Conservation (phyloP, 2,888 invertebrate species). For the Drosophila diplacantha region DNA sequence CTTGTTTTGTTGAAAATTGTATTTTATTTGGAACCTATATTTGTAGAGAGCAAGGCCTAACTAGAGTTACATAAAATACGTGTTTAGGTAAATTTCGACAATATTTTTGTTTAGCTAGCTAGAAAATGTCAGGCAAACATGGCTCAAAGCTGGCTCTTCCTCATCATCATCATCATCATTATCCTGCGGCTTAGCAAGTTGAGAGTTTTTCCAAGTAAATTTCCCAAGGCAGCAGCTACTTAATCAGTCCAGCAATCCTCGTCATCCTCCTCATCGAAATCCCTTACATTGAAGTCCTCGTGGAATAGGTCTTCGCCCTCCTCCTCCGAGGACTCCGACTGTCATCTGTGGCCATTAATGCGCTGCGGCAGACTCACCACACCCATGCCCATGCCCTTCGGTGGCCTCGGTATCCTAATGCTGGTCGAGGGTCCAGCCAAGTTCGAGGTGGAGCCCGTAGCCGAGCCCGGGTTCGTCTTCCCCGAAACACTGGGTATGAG, state of each 20-base stretch:
- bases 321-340: conserved; percentile 77
- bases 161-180: background rate
- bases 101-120: conserved; percentile 37
- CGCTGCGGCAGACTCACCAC: conserved; percentile 72
- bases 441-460: conserved; percentile 31
- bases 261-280: conserved; percentile 69
- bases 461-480: conserved; percentile 51
- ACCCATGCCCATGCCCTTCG: conserved; percentile 71
- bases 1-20: conserved; percentile 18
- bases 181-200: conserved; percentile 23
- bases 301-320: conserved; percentile 76
- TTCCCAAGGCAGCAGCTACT: conserved; percentile 18
- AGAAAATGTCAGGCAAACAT: conserved; percentile 38
- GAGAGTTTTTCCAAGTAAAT: background rate
- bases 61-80: conserved; percentile 32
- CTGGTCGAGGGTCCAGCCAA: conserved; percentile 62
- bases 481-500: conserved; percentile 76
- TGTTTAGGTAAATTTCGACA: conserved; percentile 30
- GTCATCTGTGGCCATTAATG: conserved; percentile 76
- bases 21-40: conserved; percentile 28
- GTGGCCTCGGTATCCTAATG: conserved; percentile 75
- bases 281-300: conserved; percentile 75
- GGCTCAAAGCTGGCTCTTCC: conserved; percentile 21
- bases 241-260: conserved; percentile 74
- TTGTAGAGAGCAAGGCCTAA: conserved; percentile 32